Evolutionary conservation across 2,888 invertebrate genomes (phyloP), one percentile per base, ranked within the genome.

Genomic region (Norana najaformis): DNA sequence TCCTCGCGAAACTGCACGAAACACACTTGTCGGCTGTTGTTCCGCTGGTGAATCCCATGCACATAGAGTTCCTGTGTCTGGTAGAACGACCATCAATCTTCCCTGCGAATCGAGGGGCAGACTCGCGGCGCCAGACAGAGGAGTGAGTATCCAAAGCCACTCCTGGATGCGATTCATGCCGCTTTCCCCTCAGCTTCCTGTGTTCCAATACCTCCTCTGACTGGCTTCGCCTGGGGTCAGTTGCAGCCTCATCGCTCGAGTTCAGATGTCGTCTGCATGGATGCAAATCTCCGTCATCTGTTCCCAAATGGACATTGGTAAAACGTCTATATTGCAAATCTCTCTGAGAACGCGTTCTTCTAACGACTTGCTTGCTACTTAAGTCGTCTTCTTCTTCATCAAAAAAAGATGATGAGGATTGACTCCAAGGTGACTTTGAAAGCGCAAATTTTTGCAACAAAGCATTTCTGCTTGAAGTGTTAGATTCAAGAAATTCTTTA

Each of bases 71-170:
- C 85, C 37, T 37, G 20, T 85, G 30, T 37, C 37, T 35, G 35
- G 85, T n/a, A 5, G 69, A 69, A 5, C 69, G n/a, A 8, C n/a
- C 69, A 69, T 69, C 69, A 69, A 69, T 69, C 69, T 69, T 69
- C 69, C 69, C 69, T 4, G n/a, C n/a, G 69, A 69, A n/a, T 16
- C 69, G 69, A 1, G 69, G 69, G 30, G n/a, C 8, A 3, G 69
- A 69, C 69, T 69, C n/a, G 69, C 69, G 69, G 69, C 69, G 69
- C 69, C 69, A n/a, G 85, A 85, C 85, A 36, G 37, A 34, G 35
- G 85, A 85, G 85, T 16, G 18, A 34, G n/a, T 69, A 4, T 69
- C 69, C 30, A 8, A 69, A n/a, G 30, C 30, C 69, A n/a, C 69
- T 69, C 69, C 69, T 69, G 69, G 69, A 69, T 11, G 69, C n/a